phyloP scores from a whole-genome alignment of 2,113 vertebrate species.

The Lophotis ruficrista region DNA sequence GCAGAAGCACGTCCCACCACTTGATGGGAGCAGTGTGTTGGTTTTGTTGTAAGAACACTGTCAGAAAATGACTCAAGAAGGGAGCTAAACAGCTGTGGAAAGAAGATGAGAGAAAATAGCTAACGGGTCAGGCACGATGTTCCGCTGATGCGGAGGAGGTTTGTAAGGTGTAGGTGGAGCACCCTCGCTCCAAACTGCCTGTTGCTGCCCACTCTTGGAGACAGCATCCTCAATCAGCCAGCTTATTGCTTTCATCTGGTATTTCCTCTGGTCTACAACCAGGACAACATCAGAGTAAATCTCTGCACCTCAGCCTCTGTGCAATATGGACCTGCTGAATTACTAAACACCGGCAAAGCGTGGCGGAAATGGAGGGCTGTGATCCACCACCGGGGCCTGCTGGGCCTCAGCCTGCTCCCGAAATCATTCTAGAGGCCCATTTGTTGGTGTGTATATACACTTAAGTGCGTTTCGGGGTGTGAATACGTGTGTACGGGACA shows the following conservation, averaged over 20 bases:
- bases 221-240: not conserved
- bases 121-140: accelerated
- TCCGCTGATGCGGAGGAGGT: not conserved
- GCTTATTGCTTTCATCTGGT: not conserved
- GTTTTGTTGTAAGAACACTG: accelerated
- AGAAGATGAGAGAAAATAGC: not conserved
- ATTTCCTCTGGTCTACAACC: not conserved
- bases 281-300: not conserved
- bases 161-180: not conserved
- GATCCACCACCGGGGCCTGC: not conserved
- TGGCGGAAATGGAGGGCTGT: not conserved
- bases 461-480: not conserved
- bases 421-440: not conserved
- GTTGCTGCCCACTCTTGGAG: not conserved
- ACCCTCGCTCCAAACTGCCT: not conserved
- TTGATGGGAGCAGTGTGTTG: not conserved
- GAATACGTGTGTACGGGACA: not conserved
- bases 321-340: not conserved
- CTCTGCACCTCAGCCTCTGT: not conserved
- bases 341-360: not conserved
- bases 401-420: not conserved
- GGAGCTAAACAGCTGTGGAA: not conserved
- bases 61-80: not conserved
- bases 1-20: not conserved
- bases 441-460: not conserved